phyloP scores from a whole-genome alignment of 2,113 vertebrate species.

The Kryptolebias marmoratus region DNA sequence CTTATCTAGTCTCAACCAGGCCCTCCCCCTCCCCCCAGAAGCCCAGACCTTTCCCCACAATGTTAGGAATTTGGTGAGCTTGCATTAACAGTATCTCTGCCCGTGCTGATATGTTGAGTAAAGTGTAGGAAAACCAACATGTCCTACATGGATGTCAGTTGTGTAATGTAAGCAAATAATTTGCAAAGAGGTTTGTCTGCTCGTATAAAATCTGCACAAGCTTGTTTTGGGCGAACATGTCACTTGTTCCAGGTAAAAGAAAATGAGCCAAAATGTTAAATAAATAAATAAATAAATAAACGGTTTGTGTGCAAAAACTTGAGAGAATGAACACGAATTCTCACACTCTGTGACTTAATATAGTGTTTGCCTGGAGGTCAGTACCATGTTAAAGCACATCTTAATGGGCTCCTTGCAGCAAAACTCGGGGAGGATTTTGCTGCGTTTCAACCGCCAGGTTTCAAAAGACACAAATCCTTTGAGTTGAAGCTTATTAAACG shows the following conservation, averaged over 20 bases:
- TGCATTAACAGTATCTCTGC: constrained; percentile 56
- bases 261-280: constrained; percentile 20
- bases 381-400: constrained; percentile 55
- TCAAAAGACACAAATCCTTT: constrained; percentile 6
- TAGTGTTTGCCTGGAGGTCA: constrained; percentile 25
- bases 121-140: constrained; percentile 39
- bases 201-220: not conserved
- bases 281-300: not conserved
- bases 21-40: constrained; percentile 37
- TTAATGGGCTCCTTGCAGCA: constrained; percentile 4
- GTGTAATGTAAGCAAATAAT: not conserved
- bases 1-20: constrained; percentile 37
- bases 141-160: constrained; percentile 13
- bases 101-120: constrained; percentile 44
- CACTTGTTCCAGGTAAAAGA: constrained; percentile 14
- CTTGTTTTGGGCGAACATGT: constrained; percentile 9
- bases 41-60: constrained; percentile 62
- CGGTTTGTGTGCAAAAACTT: constrained; percentile 16
- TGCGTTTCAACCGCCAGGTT: not conserved
- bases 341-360: constrained; percentile 8
- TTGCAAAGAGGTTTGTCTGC: not conserved
- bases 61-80: constrained; percentile 76
- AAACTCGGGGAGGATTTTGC: not conserved
- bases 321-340: constrained; percentile 13
- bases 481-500: constrained; percentile 11